Percentiles rank a stretch among this genome's conserved stretches.
These are phyloP conservation scores for Pentalonia nigronervosa DNA, from an alignment of 1,140 invertebrate genomes.

Conservation along the genomic window DNA sequence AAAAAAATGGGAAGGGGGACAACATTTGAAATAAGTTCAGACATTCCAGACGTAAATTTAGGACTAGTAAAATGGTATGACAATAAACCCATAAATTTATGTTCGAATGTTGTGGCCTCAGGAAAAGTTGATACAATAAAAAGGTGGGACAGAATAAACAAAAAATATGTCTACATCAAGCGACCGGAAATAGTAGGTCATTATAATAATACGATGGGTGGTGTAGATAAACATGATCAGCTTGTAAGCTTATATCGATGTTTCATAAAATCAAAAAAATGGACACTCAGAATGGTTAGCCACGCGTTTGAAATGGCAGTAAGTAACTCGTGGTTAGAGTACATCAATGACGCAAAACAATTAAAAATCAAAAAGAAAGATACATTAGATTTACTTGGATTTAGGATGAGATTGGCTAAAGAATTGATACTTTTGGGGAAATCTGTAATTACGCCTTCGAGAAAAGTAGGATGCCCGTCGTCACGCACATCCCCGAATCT, in stretches of 20 bases:
- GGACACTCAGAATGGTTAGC: constrained; percentile 11
- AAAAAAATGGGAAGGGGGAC: neutral
- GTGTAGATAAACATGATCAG: constrained; percentile 10
- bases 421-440: no score
- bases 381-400: neutral
- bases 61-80: no score
- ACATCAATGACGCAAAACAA: constrained; percentile 12
- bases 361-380: constrained; percentile 13
- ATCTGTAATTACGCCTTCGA: no score
- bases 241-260: neutral
- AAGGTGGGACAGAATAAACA: no score
- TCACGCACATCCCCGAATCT: no score
- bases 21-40: neutral
- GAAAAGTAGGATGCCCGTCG: no score
- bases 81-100: no score
- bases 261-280: constrained; percentile 15
- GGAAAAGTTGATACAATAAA: no score
- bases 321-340: neutral
- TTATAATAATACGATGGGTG: constrained; percentile 32
- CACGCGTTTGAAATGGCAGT: constrained; percentile 25
- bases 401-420: no score
- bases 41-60: no score
- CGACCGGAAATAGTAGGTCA: neutral
- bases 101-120: no score
- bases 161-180: no score